These are phyloP conservation scores for Himantopus leucocephalus DNA, from an alignment of 2,113 vertebrate species.

Conservation along the genomic window DNA sequence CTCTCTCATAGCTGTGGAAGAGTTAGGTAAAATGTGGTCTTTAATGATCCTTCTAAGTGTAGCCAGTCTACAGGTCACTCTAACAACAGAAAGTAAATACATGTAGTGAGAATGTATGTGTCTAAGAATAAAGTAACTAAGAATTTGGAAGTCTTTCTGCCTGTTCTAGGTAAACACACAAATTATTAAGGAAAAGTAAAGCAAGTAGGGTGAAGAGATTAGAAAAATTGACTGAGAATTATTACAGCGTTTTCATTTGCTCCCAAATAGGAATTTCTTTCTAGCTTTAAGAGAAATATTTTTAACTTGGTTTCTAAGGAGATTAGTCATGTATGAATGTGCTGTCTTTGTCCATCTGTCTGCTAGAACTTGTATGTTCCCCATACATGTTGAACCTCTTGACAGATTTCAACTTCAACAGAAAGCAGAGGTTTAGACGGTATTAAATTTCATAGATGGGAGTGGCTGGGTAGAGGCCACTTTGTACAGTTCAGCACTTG, in stretches of 20 bases:
- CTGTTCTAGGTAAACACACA: not conserved
- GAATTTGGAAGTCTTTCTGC: not conserved
- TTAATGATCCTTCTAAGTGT: not conserved
- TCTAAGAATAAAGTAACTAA: not conserved
- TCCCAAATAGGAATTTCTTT: not conserved
- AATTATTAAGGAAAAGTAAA: not conserved
- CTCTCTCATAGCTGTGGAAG: not conserved
- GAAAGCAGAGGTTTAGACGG: not conserved
- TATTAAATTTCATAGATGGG: not conserved
- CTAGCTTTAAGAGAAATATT: not conserved
- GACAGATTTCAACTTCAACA: not conserved
- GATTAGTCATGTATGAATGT: not conserved
- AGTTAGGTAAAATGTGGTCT: not conserved
- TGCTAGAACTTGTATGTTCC: not conserved
- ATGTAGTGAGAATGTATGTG: fast-evolving
- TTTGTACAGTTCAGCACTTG: not conserved
- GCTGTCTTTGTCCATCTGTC: not conserved
- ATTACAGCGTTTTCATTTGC: not conserved
- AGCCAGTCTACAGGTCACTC: not conserved
- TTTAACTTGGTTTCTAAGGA: not conserved
- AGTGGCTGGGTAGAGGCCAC: not conserved
- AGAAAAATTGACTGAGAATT: not conserved
- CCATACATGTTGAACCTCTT: not conserved
- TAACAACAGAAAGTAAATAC: not conserved
- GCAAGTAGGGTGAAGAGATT: not conserved